phyloP scores from a whole-genome alignment of 2,113 vertebrate genomes.

The Vimba vimba region DNA sequence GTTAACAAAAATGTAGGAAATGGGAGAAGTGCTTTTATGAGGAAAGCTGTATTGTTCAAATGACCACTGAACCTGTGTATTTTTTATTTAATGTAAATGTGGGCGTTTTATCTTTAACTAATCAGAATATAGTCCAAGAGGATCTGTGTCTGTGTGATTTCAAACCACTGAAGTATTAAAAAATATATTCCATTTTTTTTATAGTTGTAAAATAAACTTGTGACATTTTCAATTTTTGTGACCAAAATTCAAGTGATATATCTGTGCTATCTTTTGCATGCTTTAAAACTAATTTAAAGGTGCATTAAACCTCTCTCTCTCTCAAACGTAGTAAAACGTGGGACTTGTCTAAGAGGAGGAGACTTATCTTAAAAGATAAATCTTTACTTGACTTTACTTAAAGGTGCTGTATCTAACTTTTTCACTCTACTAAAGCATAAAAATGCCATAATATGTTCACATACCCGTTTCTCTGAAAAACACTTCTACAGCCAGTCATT shows the following conservation, averaged over 20 bases:
- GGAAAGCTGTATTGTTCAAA: neutral
- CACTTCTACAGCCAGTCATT: too few relatives aligned
- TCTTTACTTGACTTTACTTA: too few relatives aligned
- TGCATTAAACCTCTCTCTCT: too few relatives aligned
- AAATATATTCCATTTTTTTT: neutral
- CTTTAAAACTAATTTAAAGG: too few relatives aligned
- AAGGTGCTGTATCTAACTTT: too few relatives aligned
- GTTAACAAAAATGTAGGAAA: neutral
- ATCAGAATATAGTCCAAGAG: slow-evolving; percentile 29
- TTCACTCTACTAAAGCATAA: too few relatives aligned
- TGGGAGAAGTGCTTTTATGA: neutral
- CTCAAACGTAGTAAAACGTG: too few relatives aligned
- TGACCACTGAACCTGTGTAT: neutral
- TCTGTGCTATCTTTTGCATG: too few relatives aligned
- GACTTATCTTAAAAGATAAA: too few relatives aligned
- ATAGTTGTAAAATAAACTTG: slow-evolving; percentile 1
- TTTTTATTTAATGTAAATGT: slow-evolving; percentile 19
- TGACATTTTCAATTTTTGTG: slow-evolving; percentile 2
- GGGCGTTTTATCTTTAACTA: slow-evolving; percentile 18
- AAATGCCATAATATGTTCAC: too few relatives aligned
- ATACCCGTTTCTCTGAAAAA: too few relatives aligned
- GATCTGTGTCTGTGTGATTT: neutral
- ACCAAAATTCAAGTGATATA: neutral
- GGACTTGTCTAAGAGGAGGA: too few relatives aligned
- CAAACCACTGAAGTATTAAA: slow-evolving; percentile 27